These are phyloP conservation scores for Diplogasteroides magnus DNA, from an alignment of 1,140 invertebrate species.

Conservation along the genomic window DNA sequence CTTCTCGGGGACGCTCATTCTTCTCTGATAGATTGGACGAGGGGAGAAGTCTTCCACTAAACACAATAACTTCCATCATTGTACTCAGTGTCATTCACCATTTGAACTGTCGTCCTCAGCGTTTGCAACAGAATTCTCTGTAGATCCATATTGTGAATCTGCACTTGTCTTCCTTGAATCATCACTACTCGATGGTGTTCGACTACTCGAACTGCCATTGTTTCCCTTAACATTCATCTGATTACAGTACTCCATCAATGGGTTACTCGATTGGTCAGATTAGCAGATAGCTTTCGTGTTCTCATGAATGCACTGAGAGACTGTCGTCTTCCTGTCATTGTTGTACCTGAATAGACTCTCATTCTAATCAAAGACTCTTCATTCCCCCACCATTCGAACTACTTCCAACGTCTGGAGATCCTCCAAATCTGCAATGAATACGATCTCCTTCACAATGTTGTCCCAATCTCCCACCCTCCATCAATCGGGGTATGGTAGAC, in stretches of 20 bases:
- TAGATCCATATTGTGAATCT: neutral
- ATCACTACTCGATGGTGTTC: neutral
- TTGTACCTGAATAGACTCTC: too few species aligned
- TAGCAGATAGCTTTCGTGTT: neutral
- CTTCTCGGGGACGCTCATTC: conserved; percentile 25
- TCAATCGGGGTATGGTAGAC: neutral
- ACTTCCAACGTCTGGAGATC: too few species aligned
- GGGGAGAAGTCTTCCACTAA: conserved; percentile 13
- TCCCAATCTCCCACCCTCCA: neutral
- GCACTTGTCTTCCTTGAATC: neutral
- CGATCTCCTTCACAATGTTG: neutral
- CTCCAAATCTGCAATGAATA: too few species aligned
- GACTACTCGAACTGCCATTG: neutral
- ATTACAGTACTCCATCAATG: neutral
- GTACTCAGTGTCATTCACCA: neutral
- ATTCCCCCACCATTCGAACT: too few species aligned
- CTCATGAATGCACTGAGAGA: neutral
- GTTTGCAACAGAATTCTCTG: neutral
- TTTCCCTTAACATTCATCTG: neutral
- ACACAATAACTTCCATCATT: neutral
- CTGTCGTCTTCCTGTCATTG: too few species aligned
- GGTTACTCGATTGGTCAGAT: too few species aligned
- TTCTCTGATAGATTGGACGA: conserved; percentile 14
- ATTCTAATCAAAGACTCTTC: too few species aligned
- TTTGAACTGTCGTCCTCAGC: neutral